Conservation (phyloP, 1,140 invertebrate genomes). For the Brachionus sp. region DNA sequence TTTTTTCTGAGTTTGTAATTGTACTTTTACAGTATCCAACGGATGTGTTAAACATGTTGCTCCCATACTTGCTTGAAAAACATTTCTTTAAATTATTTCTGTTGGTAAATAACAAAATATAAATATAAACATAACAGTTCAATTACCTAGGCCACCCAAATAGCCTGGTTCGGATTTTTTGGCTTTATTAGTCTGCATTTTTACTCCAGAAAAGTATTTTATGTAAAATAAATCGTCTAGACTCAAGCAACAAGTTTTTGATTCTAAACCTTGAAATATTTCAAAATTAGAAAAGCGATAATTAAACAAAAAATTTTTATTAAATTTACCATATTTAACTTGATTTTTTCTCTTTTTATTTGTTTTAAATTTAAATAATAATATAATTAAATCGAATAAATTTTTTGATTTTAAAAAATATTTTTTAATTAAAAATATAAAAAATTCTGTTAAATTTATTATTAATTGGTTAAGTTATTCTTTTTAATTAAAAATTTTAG, state of each 20-base stretch:
- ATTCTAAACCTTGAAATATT: not conserved
- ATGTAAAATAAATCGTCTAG: not conserved
- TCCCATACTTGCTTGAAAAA: slow-evolving; percentile 63
- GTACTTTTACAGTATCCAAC: slow-evolving; percentile 92
- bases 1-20: slow-evolving; percentile 88
- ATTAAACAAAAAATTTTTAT: not conserved
- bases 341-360: not conserved
- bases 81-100: slow-evolving; percentile 33
- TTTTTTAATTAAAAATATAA: no score
- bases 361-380: not conserved
- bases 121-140: not conserved
- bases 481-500: no score
- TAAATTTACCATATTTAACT: not conserved
- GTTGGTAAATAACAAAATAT: not conserved
- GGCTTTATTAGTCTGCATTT: not conserved
- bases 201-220: not conserved
- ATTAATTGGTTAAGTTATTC: no score
- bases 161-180: slow-evolving; percentile 27
- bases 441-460: no score
- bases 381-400: no score
- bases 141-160: slow-evolving; percentile 43
- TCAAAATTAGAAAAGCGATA: not conserved
- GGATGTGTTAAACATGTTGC: slow-evolving; percentile 96
- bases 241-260: not conserved
- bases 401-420: no score